phyloP scores from a whole-genome alignment of 2,888 invertebrate species.

The Heteropelma amictum region DNA sequence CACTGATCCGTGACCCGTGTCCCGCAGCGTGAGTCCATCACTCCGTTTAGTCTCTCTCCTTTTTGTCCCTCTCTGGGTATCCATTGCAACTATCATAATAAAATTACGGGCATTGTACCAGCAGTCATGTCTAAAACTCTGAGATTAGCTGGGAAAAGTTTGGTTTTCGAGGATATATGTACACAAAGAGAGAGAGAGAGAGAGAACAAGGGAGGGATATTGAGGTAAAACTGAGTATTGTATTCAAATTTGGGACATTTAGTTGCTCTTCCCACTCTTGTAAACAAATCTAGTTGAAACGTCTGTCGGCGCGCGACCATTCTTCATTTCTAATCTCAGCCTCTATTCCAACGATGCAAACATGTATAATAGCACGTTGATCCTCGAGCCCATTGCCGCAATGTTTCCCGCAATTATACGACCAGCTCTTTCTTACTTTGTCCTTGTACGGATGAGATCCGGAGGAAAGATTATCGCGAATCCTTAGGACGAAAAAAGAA shows the following conservation, averaged over 20 bases:
- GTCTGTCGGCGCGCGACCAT: slow-evolving; percentile 44
- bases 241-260: slow-evolving; percentile 12
- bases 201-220: background rate
- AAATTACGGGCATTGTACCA: slow-evolving; percentile 50
- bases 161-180: slow-evolving; percentile 22
- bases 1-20: slow-evolving; percentile 43
- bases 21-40: slow-evolving; percentile 42
- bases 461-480: slow-evolving; percentile 45
- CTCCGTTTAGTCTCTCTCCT: slow-evolving; percentile 9
- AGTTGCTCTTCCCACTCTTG: background rate
- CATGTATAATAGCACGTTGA: background rate
- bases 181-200: background rate
- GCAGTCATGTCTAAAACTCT: slow-evolving; percentile 51
- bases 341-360: slow-evolving; percentile 25
- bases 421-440: slow-evolving; percentile 18
- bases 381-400: slow-evolving; percentile 51
- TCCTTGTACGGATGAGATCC: background rate
- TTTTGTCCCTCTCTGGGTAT: slow-evolving; percentile 17
- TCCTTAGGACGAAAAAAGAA: background rate
- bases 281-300: slow-evolving; percentile 29
- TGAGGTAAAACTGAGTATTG: slow-evolving; percentile 28
- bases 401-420: slow-evolving; percentile 55
- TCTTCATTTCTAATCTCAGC: slow-evolving; percentile 54
- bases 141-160: slow-evolving; percentile 31
- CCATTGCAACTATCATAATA: slow-evolving; percentile 49